Evolutionary conservation across 2,888 invertebrate genomes (phyloP), one percentile per base, ranked within the genome.

Genomic region (Plutella xylostella): DNA sequence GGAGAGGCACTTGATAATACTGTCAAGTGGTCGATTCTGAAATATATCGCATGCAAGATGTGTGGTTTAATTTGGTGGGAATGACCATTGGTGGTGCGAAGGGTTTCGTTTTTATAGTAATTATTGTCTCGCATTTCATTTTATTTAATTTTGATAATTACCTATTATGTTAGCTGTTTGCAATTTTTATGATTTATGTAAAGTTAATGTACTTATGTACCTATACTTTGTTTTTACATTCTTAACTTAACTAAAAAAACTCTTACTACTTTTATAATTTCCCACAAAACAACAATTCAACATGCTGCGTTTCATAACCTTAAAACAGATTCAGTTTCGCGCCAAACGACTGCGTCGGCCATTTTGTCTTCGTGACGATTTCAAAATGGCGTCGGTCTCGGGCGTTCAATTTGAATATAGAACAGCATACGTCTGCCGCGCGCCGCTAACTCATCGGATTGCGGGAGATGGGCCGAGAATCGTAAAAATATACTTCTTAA

Each of bases 381-480:
- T 72, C 76, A 79, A 78, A 79, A 80, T 79, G 79, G 78, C 76
- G 72, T 60, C 68, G 66, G 68, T 70, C 70, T 65, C 56, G 63
- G 65, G 62, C 68, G 72, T 80, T 76, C 77, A 79, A 80, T 80
- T 80, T 80, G 80, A 80, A 80, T 80, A 80, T 79, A 79, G 76
- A 79, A 68, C 77, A 80, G 79, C 80, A 80, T 80, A 80, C 80
- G 80, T 80, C 78, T 72, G 76, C 67, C 67, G 72, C 70, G 77
- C 71, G 70, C 74, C 74, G 71, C 68, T 80, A 76, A 82, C 77
- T 82, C 82, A 82, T 82, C 77, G 80, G 80, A 82, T 80, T 77
- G 72, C 64, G 71, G 64, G 72, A 73, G 78, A 79, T 77, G 78
- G 76, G 61, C 71, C 61, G 72, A 67, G 67, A 77, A 72, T 76